Percentiles rank a stretch among this genome's conserved stretches.
Conservation (phyloP, 2,888 invertebrate species). For the Tillus elongatus region DNA sequence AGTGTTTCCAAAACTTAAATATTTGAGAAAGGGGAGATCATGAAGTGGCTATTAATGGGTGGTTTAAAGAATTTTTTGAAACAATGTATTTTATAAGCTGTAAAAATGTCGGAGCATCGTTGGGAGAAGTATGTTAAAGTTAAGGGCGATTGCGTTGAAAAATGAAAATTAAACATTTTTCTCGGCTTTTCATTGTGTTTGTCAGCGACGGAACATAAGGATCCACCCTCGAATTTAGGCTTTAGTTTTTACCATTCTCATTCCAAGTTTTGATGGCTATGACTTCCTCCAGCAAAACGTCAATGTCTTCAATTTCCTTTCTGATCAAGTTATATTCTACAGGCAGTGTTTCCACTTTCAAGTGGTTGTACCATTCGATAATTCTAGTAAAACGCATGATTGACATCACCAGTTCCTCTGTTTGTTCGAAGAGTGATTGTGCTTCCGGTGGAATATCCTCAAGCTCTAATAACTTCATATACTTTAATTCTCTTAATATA, state of each 20-base stretch:
- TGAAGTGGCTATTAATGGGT: no score
- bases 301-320: constrained; percentile 67
- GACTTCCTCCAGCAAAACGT: constrained; percentile 58
- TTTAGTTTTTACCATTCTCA: constrained; percentile 55
- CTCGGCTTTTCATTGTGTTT: no score
- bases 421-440: constrained; percentile 53
- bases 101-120: no score
- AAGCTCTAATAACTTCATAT: constrained; percentile 55
- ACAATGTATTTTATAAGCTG: no score
- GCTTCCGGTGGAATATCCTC: constrained; percentile 56
- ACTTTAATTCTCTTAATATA: constrained; percentile 73
- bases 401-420: constrained; percentile 54
- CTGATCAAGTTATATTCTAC: constrained; percentile 71
- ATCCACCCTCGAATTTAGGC: no score
- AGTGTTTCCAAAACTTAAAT: no score
- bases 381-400: constrained; percentile 45
- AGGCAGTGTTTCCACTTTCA: constrained; percentile 60
- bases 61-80: no score
- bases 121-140: no score
- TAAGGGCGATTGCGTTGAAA: no score
- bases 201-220: no score
- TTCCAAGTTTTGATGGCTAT: constrained; percentile 70
- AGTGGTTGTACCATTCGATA: constrained; percentile 76
- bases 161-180: no score
- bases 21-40: no score